phyloP scores from a whole-genome alignment of 2,888 invertebrate genomes.

The Dicyrtomina minuta region DNA sequence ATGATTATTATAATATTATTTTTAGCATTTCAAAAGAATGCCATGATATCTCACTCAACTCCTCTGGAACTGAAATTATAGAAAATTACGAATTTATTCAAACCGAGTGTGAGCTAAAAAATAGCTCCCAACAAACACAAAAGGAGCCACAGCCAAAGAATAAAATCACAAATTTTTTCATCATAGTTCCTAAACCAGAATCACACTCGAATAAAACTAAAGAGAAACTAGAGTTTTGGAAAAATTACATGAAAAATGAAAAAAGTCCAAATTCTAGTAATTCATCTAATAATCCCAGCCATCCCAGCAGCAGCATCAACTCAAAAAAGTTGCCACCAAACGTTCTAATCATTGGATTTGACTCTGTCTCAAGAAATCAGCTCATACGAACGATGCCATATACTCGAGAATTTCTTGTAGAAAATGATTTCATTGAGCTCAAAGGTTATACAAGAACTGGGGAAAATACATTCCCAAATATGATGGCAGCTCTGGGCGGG shows the following conservation, averaged over 20 bases:
- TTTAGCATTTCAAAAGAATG: not conserved
- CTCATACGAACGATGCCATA: slow-evolving; percentile 73
- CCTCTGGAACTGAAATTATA: not conserved
- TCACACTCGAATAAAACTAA: slow-evolving; percentile 7
- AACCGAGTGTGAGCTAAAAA: slow-evolving; percentile 14
- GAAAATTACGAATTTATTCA: slow-evolving; percentile 14
- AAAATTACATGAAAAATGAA: not conserved
- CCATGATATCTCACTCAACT: not conserved
- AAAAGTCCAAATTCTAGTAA: not conserved
- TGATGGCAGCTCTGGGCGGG: slow-evolving; percentile 69
- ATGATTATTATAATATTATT: not conserved
- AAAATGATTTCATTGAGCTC: slow-evolving; percentile 70
- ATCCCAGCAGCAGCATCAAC: slow-evolving; percentile 27
- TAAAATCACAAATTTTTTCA: not conserved
- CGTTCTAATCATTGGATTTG: slow-evolving; percentile 47
- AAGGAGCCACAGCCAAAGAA: too few species aligned
- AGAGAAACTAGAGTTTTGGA: not conserved
- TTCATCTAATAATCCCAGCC: too few species aligned
- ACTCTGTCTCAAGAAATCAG: slow-evolving; percentile 60
- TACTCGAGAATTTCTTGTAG: slow-evolving; percentile 68
- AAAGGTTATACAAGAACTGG: slow-evolving; percentile 70
- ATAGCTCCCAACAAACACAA: too few species aligned
- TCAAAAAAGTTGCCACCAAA: slow-evolving; percentile 46
- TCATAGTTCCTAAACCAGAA: not conserved
- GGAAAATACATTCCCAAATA: slow-evolving; percentile 87